Evolutionary conservation across 2,888 invertebrate species (phyloP).

Genomic region (Phalera bucephala): DNA sequence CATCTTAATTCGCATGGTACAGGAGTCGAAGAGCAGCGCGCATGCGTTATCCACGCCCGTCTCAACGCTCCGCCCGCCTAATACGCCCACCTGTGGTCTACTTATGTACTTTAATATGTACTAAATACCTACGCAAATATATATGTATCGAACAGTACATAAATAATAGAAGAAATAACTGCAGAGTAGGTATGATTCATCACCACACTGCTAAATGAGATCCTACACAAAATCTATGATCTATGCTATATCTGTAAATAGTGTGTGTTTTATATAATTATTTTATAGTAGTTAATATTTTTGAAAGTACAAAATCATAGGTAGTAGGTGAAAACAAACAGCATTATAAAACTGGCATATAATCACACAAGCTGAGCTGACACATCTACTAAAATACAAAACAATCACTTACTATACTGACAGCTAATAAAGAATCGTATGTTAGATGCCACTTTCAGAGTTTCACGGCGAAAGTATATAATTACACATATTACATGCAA

Average conservation of each 20-base stretch:
- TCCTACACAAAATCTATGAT: not conserved
- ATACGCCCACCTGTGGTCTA: constrained; percentile 76
- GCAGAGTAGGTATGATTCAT: not conserved
- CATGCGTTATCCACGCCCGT: constrained; percentile 74
- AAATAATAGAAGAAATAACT: not conserved
- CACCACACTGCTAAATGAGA: too few relatives aligned
- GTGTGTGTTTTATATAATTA: not conserved
- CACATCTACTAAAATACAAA: constrained; percentile 63
- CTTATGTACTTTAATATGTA: constrained; percentile 42
- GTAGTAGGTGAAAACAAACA: constrained; percentile 27
- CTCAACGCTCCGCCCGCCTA: constrained; percentile 64
- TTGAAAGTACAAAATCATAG: not conserved
- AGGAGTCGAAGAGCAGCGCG: constrained; percentile 50
- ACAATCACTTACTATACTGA: constrained; percentile 52
- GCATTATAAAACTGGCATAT: constrained; percentile 65
- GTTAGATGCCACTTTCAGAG: constrained; percentile 44
- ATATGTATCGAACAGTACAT: not conserved
- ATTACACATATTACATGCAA: constrained; percentile 37
- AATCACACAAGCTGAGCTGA: constrained; percentile 68
- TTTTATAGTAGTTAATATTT: constrained; percentile 1
- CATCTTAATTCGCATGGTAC: constrained; percentile 41
- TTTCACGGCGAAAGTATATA: constrained; percentile 45
- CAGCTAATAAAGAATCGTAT: constrained; percentile 30
- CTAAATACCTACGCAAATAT: constrained; percentile 48
- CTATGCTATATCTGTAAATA: not conserved